Conservation (phyloP, 2,113 vertebrate species). For the Periophthalmodon schlosseri region DNA sequence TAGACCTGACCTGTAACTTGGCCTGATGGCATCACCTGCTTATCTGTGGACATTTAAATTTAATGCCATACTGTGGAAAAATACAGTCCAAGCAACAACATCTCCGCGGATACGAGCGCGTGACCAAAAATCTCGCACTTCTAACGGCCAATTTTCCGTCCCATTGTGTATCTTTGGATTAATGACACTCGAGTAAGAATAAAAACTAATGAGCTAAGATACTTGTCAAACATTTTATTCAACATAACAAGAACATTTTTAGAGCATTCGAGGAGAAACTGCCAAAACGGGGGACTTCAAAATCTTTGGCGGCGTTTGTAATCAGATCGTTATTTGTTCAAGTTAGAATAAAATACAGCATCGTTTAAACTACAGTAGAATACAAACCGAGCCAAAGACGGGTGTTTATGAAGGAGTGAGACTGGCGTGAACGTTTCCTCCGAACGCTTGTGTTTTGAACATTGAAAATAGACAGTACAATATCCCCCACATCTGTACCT, state of each 20-base stretch:
- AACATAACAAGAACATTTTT: constrained; percentile 59
- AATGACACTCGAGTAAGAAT: constrained; percentile 15
- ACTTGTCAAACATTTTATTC: constrained; percentile 59
- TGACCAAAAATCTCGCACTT: too few species aligned
- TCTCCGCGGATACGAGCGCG: too few species aligned
- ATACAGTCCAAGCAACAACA: too few species aligned
- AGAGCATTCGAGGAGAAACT: constrained; percentile 43
- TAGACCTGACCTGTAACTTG: too few species aligned
- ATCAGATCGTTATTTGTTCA: constrained; percentile 25
- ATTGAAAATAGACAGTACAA: constrained; percentile 16
- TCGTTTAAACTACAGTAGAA: neutral
- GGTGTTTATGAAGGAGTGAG: constrained; percentile 38
- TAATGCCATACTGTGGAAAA: too few species aligned
- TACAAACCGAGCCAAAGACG: constrained; percentile 57
- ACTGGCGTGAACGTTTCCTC: constrained; percentile 43
- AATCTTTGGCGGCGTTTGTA: constrained; percentile 52
- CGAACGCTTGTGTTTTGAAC: constrained; percentile 28
- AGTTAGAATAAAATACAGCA: constrained; percentile 1
- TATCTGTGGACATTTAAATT: too few species aligned
- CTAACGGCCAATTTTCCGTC: too few species aligned
- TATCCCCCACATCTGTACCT: constrained; percentile 19
- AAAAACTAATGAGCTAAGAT: constrained; percentile 19
- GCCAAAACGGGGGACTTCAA: constrained; percentile 39
- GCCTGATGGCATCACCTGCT: too few species aligned
- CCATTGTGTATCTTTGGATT: neutral